A percentile compares a stretch with the other conserved stretches of the same genome.
phyloP scores from a whole-genome alignment of 2,888 invertebrate genomes.

The Cylindroiulus punctatus region DNA sequence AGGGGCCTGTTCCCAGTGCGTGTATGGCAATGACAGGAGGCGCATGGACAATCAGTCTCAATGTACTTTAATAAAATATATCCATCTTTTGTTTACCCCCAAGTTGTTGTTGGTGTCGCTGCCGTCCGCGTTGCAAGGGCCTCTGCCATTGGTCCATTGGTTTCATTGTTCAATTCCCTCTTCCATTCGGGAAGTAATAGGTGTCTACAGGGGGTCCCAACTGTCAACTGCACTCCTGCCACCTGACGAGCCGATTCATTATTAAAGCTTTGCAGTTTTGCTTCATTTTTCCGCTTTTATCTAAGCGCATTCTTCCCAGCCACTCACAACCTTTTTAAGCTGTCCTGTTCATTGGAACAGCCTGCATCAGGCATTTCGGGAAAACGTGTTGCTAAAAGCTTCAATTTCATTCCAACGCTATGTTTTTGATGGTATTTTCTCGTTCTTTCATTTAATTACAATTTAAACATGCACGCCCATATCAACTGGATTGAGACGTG shows the following conservation, averaged over 20 bases:
- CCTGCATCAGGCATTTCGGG: neutral
- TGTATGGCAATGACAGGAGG: neutral
- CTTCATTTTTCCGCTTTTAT: conserved; percentile 36
- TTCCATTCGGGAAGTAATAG: conserved; percentile 27
- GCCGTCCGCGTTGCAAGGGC: neutral
- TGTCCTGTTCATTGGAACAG: neutral
- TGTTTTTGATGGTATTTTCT: too few relatives aligned
- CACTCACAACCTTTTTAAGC: conserved; percentile 20
- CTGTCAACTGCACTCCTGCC: conserved; percentile 52
- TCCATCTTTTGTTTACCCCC: neutral
- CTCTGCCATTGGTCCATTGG: conserved; percentile 31
- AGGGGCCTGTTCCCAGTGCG: too few relatives aligned
- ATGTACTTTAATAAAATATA: neutral
- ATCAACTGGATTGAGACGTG: too few relatives aligned
- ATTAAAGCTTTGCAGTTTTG: conserved; percentile 48
- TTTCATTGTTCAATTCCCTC: conserved; percentile 14
- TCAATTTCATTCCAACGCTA: too few relatives aligned
- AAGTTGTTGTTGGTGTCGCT: conserved; percentile 19
- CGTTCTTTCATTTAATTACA: too few relatives aligned
- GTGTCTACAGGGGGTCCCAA: conserved; percentile 3
- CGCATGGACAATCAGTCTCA: neutral
- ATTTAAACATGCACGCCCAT: too few relatives aligned
- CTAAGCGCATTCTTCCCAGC: neutral
- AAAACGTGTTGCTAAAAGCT: too few relatives aligned
- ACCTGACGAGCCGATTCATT: conserved; percentile 52